A percentile compares a stretch with the other conserved stretches of the same genome.
Conservation (phyloP, 35 echinoderm and acorn worm genomes). For the Stichopus chloronotus region DNA sequence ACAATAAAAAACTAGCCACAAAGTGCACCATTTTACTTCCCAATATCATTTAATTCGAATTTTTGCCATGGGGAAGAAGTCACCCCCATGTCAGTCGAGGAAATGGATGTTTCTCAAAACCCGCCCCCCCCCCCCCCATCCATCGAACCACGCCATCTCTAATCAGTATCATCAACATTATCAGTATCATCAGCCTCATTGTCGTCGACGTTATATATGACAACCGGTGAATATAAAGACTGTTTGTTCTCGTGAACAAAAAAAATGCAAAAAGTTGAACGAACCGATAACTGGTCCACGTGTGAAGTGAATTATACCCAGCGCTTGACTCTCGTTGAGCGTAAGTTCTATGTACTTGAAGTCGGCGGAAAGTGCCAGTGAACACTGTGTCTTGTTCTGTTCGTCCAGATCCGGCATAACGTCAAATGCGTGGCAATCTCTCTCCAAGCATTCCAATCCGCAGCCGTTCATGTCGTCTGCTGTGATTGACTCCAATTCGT, state of each 20-base stretch:
- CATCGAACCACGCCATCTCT: too few relatives aligned
- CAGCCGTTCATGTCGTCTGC: constrained; percentile 13
- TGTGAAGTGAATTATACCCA: constrained; percentile 2
- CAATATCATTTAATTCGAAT: too few relatives aligned
- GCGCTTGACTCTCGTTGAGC: neutral
- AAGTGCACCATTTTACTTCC: too few relatives aligned
- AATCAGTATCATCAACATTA: too few relatives aligned
- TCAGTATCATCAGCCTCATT: too few relatives aligned
- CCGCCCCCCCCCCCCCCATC: too few relatives aligned
- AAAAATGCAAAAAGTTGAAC: neutral
- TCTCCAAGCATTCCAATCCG: constrained; percentile 13
- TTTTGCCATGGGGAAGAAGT: too few relatives aligned
- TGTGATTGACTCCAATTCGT: neutral
- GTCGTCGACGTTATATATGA: too few relatives aligned
- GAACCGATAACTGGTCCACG: constrained; percentile 21
- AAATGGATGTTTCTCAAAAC: too few relatives aligned
- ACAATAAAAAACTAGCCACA: too few relatives aligned
- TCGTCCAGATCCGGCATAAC: neutral
- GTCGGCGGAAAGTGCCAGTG: neutral
- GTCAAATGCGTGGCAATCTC: constrained; percentile 33
- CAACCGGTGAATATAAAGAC: neutral
- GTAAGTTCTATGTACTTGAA: neutral
- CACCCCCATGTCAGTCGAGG: too few relatives aligned
- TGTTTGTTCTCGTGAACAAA: neutral
- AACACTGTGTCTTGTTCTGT: constrained; percentile 34